These are phyloP conservation scores for Vombatus ursinus DNA, from an alignment of 2,113 vertebrate species.

Conservation along the genomic window DNA sequence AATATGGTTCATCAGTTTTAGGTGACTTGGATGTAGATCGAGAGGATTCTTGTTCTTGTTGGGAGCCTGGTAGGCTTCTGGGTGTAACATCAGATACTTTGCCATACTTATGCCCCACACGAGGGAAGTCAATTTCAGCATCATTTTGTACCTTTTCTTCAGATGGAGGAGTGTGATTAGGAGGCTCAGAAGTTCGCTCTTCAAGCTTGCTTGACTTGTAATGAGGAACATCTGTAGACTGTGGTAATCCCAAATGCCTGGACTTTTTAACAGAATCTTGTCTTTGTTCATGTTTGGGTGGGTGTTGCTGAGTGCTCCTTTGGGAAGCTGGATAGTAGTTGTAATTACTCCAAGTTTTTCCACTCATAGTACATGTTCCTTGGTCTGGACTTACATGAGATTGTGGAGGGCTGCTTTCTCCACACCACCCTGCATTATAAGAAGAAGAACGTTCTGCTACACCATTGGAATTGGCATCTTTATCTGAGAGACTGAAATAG, in stretches of 20 bases:
- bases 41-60: constrained; percentile 62
- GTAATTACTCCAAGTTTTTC: constrained; percentile 80
- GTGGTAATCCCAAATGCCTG: constrained; percentile 79
- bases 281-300: constrained; percentile 76
- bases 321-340: constrained; percentile 77
- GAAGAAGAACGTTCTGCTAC: constrained; percentile 70
- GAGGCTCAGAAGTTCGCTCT: constrained; percentile 48
- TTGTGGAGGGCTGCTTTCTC: constrained; percentile 78
- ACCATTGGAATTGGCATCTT: constrained; percentile 82
- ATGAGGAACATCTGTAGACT: constrained; percentile 71
- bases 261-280: constrained; percentile 71
- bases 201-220: constrained; percentile 77
- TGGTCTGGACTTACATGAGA: constrained; percentile 76
- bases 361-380: constrained; percentile 66
- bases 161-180: constrained; percentile 38
- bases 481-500: constrained; percentile 90
- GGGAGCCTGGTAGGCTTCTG: constrained; percentile 77
- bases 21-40: constrained; percentile 67
- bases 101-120: constrained; percentile 55
- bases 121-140: constrained; percentile 45
- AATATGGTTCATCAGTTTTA: constrained; percentile 88
- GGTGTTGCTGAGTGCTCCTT: constrained; percentile 68
- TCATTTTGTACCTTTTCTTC: constrained; percentile 77
- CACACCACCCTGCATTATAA: constrained; percentile 80
- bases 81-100: constrained; percentile 47